Conservation (phyloP, 2,797 vertebrate species). For the Monodelphis domestica region DNA sequence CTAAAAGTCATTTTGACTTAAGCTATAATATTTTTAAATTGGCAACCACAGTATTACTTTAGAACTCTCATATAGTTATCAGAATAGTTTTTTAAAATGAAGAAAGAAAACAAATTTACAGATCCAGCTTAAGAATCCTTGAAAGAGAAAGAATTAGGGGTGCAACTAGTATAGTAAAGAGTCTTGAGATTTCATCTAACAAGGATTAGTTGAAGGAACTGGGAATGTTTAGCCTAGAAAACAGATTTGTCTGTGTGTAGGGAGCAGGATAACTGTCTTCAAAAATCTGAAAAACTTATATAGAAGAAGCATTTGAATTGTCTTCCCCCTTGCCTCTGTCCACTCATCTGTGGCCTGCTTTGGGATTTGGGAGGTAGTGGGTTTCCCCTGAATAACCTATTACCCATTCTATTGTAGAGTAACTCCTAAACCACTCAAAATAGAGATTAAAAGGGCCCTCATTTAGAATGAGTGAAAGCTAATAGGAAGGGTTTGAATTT, state of each 20-base stretch:
- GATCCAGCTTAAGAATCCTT: not conserved
- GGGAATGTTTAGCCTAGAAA: not conserved
- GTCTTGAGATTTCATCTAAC: not conserved
- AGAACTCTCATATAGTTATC: too few species aligned
- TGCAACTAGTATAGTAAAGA: not conserved
- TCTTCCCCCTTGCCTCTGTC: too few species aligned
- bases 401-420: too few species aligned
- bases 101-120: not conserved
- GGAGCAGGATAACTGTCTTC: not conserved
- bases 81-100: not conserved
- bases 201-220: not conserved
- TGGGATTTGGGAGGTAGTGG: not conserved
- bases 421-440: too few species aligned
- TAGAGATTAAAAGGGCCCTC: too few species aligned
- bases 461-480: too few species aligned
- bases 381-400: too few species aligned
- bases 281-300: not conserved
- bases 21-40: too few species aligned
- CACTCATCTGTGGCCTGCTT: not conserved
- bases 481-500: too few species aligned
- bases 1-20: too few species aligned
- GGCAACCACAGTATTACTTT: too few species aligned
- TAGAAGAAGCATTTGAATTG: not conserved
- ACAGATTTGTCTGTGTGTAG: too few species aligned
- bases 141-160: not conserved